Percentiles rank a stretch among this genome's conserved stretches.
Conservation (phyloP, 2,888 invertebrate genomes). For the Leucophenga maculata region DNA sequence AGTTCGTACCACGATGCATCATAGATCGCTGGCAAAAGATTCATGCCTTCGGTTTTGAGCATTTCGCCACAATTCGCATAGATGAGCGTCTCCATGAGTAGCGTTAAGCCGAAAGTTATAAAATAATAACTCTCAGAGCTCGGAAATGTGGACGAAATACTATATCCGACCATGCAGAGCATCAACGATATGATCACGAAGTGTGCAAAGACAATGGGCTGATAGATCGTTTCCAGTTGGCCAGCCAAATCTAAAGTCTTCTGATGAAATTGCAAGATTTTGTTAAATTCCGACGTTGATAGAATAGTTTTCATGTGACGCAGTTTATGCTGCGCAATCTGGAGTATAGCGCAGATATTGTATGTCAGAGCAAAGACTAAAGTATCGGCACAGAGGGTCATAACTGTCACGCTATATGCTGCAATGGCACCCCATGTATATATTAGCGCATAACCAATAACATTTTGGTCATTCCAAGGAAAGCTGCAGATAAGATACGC, state of each 20-base stretch:
- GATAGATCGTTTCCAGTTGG: background rate
- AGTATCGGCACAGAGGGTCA: background rate
- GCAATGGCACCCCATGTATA: background rate
- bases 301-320: background rate
- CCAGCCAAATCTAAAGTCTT: background rate
- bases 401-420: background rate
- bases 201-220: background rate
- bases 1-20: background rate
- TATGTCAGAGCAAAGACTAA: background rate
- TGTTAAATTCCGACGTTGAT: background rate
- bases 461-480: background rate
- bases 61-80: constrained; percentile 10
- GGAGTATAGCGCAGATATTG: constrained; percentile 9
- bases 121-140: background rate
- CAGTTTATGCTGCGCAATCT: constrained; percentile 4
- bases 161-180: constrained; percentile 5
- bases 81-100: background rate
- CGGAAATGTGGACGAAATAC: background rate
- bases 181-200: background rate
- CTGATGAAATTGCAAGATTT: background rate
- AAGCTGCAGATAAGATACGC: background rate
- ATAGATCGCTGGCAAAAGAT: background rate
- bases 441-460: background rate
- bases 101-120: background rate
- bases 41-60: background rate